Evolutionary conservation across 2,797 vertebrate species (phyloP).

Genomic region (Myotis daubentonii): DNA sequence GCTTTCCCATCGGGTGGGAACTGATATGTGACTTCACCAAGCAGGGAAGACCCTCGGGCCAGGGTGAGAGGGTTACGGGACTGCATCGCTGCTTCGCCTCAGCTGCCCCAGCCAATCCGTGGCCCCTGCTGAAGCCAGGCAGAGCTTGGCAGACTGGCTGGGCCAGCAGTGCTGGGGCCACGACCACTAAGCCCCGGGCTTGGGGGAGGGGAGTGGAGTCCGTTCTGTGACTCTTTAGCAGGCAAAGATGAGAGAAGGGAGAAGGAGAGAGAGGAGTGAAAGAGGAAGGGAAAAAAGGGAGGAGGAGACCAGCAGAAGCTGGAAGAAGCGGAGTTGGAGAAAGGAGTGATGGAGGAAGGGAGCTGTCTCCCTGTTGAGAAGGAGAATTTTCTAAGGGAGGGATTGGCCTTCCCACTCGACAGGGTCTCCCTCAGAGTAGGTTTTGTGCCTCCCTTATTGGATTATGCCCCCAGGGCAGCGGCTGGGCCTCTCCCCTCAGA

Average conservation of each 20-base stretch:
- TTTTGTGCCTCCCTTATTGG: neutral
- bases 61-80: accelerated
- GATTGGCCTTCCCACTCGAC: neutral
- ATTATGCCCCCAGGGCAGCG: neutral
- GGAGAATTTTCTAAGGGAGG: neutral
- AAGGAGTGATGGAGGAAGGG: neutral
- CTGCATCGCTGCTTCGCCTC: neutral
- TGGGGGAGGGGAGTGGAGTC: neutral
- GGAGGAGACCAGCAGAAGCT: neutral
- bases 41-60: too few species aligned
- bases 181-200: neutral
- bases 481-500: neutral
- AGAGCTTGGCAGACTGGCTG: neutral
- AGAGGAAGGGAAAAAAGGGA: neutral
- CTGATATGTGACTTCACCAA: neutral
- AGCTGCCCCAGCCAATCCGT: neutral
- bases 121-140: neutral
- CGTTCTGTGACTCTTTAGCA: neutral
- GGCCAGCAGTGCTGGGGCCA: neutral
- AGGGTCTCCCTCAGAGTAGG: neutral
- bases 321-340: neutral
- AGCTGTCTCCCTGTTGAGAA: neutral
- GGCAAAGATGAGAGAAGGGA: neutral
- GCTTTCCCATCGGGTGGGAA: neutral
- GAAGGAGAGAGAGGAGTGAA: neutral